Percentiles rank a stretch among this genome's conserved stretches.
These are phyloP conservation scores for Larimichthys crocea DNA, from an alignment of 2,113 vertebrate species.

Conservation along the genomic window DNA sequence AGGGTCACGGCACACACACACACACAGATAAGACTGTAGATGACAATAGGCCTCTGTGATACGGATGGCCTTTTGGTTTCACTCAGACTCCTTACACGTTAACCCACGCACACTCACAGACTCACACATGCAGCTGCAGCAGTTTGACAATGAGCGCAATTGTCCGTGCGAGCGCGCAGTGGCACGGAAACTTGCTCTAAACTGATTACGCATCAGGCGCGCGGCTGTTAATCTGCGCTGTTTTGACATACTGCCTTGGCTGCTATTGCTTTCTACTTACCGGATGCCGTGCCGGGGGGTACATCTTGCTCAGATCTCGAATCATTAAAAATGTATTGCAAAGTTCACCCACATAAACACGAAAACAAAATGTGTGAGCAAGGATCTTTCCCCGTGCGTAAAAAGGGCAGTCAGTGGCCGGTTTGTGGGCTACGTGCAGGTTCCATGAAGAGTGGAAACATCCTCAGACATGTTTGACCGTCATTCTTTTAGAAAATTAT, in stretches of 20 bases:
- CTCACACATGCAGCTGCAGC: slow-evolving; percentile 60
- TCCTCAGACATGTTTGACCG: slow-evolving; percentile 31
- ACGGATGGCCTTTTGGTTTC: slow-evolving; percentile 54
- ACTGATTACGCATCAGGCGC: slow-evolving; percentile 72
- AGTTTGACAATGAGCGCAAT: slow-evolving; percentile 71
- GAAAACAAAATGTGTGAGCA: slow-evolving; percentile 39
- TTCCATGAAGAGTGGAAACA: slow-evolving; percentile 47
- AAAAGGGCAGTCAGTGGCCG: slow-evolving; percentile 52
- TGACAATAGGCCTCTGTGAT: slow-evolving; percentile 73
- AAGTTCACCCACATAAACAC: slow-evolving; percentile 72
- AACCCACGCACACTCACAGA: slow-evolving; percentile 49
- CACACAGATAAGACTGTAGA: slow-evolving; percentile 49
- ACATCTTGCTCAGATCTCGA: slow-evolving; percentile 84
- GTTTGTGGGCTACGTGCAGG: slow-evolving; percentile 25
- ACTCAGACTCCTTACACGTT: slow-evolving; percentile 52
- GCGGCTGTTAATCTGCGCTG: slow-evolving; percentile 62
- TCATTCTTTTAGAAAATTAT: slow-evolving; percentile 24
- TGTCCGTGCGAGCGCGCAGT: slow-evolving; percentile 73
- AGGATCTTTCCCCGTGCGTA: slow-evolving; percentile 55
- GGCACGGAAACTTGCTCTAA: slow-evolving; percentile 74
- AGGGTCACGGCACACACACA: slow-evolving; percentile 53
- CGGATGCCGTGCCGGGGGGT: slow-evolving; percentile 80
- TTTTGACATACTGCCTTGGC: slow-evolving; percentile 51
- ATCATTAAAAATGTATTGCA: slow-evolving; percentile 75
- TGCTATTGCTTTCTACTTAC: slow-evolving; percentile 65